Conservation (phyloP, 2,888 invertebrate species). For the Caenorhabditis becei region DNA sequence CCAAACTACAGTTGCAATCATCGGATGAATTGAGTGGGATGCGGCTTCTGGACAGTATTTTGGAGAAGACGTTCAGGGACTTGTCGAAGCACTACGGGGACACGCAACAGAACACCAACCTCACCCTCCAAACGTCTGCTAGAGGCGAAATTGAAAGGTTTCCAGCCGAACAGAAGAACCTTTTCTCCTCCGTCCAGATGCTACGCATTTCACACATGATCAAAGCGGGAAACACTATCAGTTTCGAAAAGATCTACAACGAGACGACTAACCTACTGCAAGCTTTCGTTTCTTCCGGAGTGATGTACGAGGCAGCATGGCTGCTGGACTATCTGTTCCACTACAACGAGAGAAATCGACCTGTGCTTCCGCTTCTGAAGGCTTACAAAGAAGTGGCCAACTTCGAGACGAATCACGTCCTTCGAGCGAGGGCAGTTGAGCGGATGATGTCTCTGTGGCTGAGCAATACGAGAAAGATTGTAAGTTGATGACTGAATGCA, state of each 20-base stretch:
- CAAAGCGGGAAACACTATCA: slow-evolving; percentile 52
- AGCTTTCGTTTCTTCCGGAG: slow-evolving; percentile 49
- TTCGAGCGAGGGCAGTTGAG: slow-evolving; percentile 55
- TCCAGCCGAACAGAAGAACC: slow-evolving; percentile 42
- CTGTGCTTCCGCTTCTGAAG: slow-evolving; percentile 40
- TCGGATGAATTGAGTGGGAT: slow-evolving; percentile 51
- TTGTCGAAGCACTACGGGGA: slow-evolving; percentile 44
- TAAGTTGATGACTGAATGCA: slow-evolving; percentile 3
- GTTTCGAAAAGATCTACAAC: slow-evolving; percentile 47
- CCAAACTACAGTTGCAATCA: slow-evolving; percentile 50
- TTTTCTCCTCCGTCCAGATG: slow-evolving; percentile 62
- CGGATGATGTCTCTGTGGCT: slow-evolving; percentile 60
- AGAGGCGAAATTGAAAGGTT: slow-evolving; percentile 30
- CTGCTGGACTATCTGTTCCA: slow-evolving; percentile 54
- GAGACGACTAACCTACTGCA: slow-evolving; percentile 46
- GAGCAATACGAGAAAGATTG: slow-evolving; percentile 21
- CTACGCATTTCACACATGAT: slow-evolving; percentile 58
- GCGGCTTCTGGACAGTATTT: slow-evolving; percentile 46
- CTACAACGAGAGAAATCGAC: slow-evolving; percentile 38
- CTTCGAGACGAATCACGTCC: slow-evolving; percentile 45
- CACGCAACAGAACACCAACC: slow-evolving; percentile 42
- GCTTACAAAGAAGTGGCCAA: slow-evolving; percentile 58
- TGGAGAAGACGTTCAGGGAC: slow-evolving; percentile 47
- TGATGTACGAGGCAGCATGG: slow-evolving; percentile 63
- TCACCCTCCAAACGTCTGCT: slow-evolving; percentile 37